Evolutionary conservation across 2,888 invertebrate species (phyloP).

Genomic region (Drosophila bunnanda): DNA sequence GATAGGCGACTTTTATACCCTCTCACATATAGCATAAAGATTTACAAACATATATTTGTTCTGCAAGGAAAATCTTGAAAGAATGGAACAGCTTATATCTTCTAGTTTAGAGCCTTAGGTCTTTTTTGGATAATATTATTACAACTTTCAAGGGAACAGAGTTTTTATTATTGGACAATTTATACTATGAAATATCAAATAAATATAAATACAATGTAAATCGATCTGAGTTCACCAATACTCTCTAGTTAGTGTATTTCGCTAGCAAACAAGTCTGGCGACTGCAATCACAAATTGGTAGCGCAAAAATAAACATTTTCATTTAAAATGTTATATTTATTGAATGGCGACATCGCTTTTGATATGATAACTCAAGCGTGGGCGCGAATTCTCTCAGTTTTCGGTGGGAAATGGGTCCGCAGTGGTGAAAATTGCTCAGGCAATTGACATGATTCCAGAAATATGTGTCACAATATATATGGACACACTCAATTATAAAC

Average conservation of each 20-base stretch:
- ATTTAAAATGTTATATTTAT: constrained; percentile 74
- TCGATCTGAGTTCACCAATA: neutral
- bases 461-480: constrained; percentile 43
- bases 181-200: neutral
- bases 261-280: constrained; percentile 58
- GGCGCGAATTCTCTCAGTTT: constrained; percentile 53
- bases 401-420: constrained; percentile 63
- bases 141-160: neutral
- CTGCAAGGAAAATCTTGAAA: too few species aligned
- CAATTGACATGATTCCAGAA: constrained; percentile 73
- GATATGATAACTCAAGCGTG: constrained; percentile 60
- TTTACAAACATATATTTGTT: too few species aligned
- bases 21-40: neutral
- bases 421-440: constrained; percentile 46
- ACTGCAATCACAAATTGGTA: constrained; percentile 56
- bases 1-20: neutral
- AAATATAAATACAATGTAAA: too few species aligned
- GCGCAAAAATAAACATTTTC: constrained; percentile 73
- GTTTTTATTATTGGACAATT: neutral
- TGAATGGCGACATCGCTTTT: constrained; percentile 72
- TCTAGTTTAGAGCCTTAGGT: too few species aligned
- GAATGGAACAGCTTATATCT: too few species aligned
- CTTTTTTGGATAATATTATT: neutral
- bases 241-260: constrained; percentile 48
- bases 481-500: constrained; percentile 17